Evolutionary conservation across 1,140 invertebrate genomes (phyloP).

Genomic region (Muscidifurax raptorellus): DNA sequence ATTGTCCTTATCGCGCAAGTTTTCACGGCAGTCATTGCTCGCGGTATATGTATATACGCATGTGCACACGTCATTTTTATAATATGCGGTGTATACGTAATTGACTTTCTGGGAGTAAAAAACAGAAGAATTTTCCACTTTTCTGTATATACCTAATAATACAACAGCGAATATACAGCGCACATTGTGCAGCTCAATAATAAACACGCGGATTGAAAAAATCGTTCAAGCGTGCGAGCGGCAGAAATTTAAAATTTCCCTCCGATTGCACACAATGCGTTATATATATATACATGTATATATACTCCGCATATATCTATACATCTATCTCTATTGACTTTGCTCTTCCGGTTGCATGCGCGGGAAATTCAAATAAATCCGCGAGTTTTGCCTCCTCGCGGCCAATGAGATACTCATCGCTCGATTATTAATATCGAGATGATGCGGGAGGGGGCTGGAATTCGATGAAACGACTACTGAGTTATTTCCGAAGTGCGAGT

Average conservation of each 20-base stretch:
- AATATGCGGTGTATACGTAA: too few species aligned
- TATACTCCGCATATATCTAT: too few species aligned
- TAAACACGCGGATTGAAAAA: too few species aligned
- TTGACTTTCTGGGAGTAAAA: too few species aligned
- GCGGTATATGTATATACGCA: too few species aligned
- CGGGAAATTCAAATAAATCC: constrained; percentile 7
- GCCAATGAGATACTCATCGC: background rate
- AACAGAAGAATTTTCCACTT: too few species aligned
- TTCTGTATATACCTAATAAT: too few species aligned
- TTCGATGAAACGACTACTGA: background rate
- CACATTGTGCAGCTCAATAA: too few species aligned
- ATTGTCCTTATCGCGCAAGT: background rate
- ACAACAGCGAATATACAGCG: too few species aligned
- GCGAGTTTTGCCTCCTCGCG: background rate
- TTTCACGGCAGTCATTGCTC: background rate
- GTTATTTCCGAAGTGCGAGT: background rate
- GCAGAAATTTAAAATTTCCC: too few species aligned
- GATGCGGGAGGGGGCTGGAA: background rate
- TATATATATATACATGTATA: too few species aligned
- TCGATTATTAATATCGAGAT: constrained; percentile 8
- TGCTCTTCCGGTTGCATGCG: background rate
- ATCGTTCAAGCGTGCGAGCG: too few species aligned
- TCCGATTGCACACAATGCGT: background rate
- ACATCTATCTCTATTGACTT: background rate
- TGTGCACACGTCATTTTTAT: background rate